Evolutionary conservation across 2,888 invertebrate genomes (phyloP), one percentile per base, ranked within the genome.

Genomic region (Zygogramma bicolorata): DNA sequence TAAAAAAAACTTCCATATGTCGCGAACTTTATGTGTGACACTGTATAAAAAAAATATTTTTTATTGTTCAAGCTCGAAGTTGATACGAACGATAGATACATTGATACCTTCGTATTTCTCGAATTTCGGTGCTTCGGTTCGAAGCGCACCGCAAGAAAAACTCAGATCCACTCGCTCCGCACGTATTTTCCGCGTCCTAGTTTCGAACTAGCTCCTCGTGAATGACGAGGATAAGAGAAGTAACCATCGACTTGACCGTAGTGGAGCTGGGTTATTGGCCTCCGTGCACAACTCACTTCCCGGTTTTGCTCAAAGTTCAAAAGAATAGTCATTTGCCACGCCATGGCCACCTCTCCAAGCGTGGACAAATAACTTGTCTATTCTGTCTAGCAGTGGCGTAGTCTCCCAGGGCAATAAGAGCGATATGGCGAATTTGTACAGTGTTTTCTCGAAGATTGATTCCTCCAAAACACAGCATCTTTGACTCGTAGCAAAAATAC

Each of bases 261-360:
- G 81, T 73, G 74, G 65, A 65, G 81, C 79, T 80, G 79, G 83
- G 83, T 83, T 84, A 82, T 83, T 84, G 83, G 83, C 83, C 83
- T 83, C 77, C 81, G 65, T 68, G 59, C 68, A 78, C 79, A 79
- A 79, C 79, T 80, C 81, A 84, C 83, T 84, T 84, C 83, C 83
- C 83, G 83, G 83, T 83, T 82, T 81, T 81, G 79, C 80, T 81
- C 77, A 68, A 73, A 73, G 73, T 73, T 70, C 70, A 73, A 67
- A 70, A 70, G 70, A 73, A 73, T 80, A 82, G 79, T 80, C 82
- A 82, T 83, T 83, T 80, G 82, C 82, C 80, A 82, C 80, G 82
- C 81, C 79, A 78, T 80, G 80, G 79, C 80, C 81, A 81, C 79
- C 80, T 80, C 79, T 79, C 80, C 82, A 81, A 81, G 77, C 83